A percentile compares a stretch with the other conserved stretches of the same genome.
Conservation (phyloP, 1,140 invertebrate species). For the Hylaeus anthracinus region DNA sequence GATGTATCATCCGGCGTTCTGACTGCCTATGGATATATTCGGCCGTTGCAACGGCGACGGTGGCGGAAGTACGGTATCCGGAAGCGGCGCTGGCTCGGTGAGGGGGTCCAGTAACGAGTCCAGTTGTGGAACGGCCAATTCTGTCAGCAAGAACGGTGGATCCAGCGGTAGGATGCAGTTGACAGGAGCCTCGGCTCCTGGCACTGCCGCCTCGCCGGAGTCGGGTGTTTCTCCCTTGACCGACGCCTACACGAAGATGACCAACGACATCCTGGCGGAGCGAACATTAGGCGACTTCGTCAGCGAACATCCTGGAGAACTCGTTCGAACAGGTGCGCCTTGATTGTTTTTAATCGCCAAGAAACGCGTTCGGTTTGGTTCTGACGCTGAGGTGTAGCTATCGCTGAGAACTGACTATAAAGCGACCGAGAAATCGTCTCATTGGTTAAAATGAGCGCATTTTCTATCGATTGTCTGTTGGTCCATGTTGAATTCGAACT, state of each 20-base stretch:
- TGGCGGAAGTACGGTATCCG: slow-evolving; percentile 72
- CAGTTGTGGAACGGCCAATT: slow-evolving; percentile 62
- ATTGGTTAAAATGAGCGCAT: no score
- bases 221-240: slow-evolving; percentile 83
- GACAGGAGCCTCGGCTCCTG: slow-evolving; percentile 79
- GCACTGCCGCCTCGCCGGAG: slow-evolving; percentile 79
- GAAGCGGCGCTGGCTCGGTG: slow-evolving; percentile 67
- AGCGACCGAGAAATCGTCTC: no score
- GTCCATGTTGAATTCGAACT: no score
- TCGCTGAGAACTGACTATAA: no score
- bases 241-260: slow-evolving; percentile 94
- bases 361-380: no score
- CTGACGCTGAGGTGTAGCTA: no score
- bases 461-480: no score
- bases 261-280: slow-evolving; percentile 91
- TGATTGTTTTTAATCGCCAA: background rate
- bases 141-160: slow-evolving; percentile 57
- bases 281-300: slow-evolving; percentile 94
- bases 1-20: slow-evolving; percentile 77
- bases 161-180: slow-evolving; percentile 78
- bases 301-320: slow-evolving; percentile 94
- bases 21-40: slow-evolving; percentile 81
- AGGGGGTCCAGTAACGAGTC: slow-evolving; percentile 65
- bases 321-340: slow-evolving; percentile 91
- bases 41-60: slow-evolving; percentile 78